Percentiles rank a stretch among this genome's conserved stretches.
Conservation (phyloP, 1,140 invertebrate genomes). For the Drosophila watanabei region DNA sequence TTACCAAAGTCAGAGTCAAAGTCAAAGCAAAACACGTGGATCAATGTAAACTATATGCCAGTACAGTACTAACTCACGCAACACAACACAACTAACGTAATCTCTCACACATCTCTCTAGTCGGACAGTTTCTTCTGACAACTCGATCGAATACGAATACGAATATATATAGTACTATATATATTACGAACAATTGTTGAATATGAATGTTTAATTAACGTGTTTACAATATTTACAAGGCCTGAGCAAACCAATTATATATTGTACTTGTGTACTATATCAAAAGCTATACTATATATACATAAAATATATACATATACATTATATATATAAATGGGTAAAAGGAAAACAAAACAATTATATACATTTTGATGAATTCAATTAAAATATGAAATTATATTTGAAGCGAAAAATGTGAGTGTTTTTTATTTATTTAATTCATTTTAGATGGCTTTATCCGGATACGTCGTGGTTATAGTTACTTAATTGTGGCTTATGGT, state of each 20-base stretch:
- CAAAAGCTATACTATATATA: constrained; percentile 44
- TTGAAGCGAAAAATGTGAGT: constrained; percentile 28
- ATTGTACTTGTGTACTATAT: constrained; percentile 46
- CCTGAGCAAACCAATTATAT: constrained; percentile 46
- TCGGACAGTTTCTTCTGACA: constrained; percentile 21
- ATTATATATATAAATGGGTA: constrained; percentile 45
- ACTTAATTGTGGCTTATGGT: too few species aligned
- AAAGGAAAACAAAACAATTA: constrained; percentile 58
- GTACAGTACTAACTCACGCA: neutral
- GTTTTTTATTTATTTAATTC: neutral
- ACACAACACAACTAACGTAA: neutral
- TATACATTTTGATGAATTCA: constrained; percentile 69
- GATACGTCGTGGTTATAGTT: too few species aligned
- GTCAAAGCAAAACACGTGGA: constrained; percentile 61
- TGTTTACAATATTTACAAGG: constrained; percentile 57
- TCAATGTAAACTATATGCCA: constrained; percentile 51
- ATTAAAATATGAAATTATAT: constrained; percentile 61
- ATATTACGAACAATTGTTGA: constrained; percentile 26
- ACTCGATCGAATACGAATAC: constrained; percentile 2
- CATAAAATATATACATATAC: constrained; percentile 36
- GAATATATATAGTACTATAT: neutral
- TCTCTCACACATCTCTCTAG: constrained; percentile 8
- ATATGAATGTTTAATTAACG: constrained; percentile 41
- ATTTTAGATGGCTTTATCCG: too few species aligned
- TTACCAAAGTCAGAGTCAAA: constrained; percentile 38